Conservation (phyloP, 2,888 invertebrate genomes). For the Catonia carolina region DNA sequence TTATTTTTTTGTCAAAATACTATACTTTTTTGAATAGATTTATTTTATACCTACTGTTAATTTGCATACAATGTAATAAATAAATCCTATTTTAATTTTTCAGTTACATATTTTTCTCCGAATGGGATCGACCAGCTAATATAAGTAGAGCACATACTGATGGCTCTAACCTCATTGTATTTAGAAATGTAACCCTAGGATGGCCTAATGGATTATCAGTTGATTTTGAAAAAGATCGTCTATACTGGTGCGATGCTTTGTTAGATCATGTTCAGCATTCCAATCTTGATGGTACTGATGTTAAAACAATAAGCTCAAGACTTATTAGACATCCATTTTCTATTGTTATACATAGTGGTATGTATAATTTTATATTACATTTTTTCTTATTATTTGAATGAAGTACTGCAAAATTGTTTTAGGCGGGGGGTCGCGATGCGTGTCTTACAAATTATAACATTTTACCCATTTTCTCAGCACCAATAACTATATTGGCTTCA, state of each 20-base stretch:
- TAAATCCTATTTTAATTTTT: too few species aligned
- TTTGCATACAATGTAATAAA: too few species aligned
- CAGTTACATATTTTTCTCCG: slow-evolving; percentile 83
- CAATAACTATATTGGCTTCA: too few species aligned
- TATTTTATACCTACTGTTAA: too few species aligned
- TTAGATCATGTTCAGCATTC: slow-evolving; percentile 95
- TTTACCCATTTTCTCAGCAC: neutral
- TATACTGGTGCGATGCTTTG: slow-evolving; percentile 97
- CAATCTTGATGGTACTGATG: slow-evolving; percentile 82
- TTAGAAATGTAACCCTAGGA: slow-evolving; percentile 83
- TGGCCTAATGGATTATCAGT: slow-evolving; percentile 98
- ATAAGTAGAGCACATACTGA: slow-evolving; percentile 90
- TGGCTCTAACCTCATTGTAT: slow-evolving; percentile 78
- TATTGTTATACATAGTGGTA: slow-evolving; percentile 70
- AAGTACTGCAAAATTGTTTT: too few species aligned
- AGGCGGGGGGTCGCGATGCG: too few species aligned
- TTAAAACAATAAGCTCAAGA: slow-evolving; percentile 79
- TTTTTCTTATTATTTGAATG: too few species aligned
- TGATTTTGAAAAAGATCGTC: slow-evolving; percentile 76
- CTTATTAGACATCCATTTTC: slow-evolving; percentile 86
- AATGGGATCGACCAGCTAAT: slow-evolving; percentile 94
- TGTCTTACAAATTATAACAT: too few species aligned
- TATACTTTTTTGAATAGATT: too few species aligned
- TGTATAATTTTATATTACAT: slow-evolving; percentile 12
- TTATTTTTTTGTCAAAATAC: too few species aligned